Evolutionary conservation across 2,113 vertebrate species (phyloP), one percentile per base, ranked within the genome.

Genomic region (Chloebia gouldiae): DNA sequence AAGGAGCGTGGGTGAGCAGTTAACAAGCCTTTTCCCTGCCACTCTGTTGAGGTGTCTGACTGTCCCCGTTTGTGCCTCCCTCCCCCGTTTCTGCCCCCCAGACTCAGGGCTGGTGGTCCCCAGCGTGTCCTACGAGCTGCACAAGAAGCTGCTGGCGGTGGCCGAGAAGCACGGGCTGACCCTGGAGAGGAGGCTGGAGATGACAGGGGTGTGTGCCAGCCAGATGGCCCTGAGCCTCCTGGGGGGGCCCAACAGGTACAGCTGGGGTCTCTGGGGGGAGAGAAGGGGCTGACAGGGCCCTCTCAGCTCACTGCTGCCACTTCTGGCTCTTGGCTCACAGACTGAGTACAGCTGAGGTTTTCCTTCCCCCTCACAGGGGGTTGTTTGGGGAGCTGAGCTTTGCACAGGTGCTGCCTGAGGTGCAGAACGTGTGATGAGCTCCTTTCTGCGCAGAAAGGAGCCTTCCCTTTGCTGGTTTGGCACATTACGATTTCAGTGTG

Each of bases 171-270:
- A 99, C 1, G 99, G 99, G 40, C 98, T 99, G 61, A 99, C 98
- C 7, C 95, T 99, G 96, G 99, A 99, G 97, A 98, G 99, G 82
- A 98, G 99, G 90, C 98, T 99, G 95, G 99, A 99, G 98, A 99
- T 99, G 99, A 99, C 99, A 0, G 99, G 99, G 7, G 98, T 99
- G 51, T 99, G 99, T 40, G 99, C 99, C 40, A 99, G 99, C 97
- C 99, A 99, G 97, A 99, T 99, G 99, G 98, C 99, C 19, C 98
- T 99, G 47, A 99, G 99, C 19, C 97, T 99, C 30, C 98, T 99
- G 0, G 99, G 99, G 87, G 99, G 99, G 15, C 99, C 99, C 82
- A 99, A 99, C 98, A 99, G 99, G 99, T 99, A 97, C 97, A n/a
- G 50, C 4, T 4, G 25, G 3, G 6, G 45, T 15, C 42, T 28